These are phyloP conservation scores for Dendroctonus ponderosae DNA, from an alignment of 1,140 invertebrate genomes.

Conservation along the genomic window DNA sequence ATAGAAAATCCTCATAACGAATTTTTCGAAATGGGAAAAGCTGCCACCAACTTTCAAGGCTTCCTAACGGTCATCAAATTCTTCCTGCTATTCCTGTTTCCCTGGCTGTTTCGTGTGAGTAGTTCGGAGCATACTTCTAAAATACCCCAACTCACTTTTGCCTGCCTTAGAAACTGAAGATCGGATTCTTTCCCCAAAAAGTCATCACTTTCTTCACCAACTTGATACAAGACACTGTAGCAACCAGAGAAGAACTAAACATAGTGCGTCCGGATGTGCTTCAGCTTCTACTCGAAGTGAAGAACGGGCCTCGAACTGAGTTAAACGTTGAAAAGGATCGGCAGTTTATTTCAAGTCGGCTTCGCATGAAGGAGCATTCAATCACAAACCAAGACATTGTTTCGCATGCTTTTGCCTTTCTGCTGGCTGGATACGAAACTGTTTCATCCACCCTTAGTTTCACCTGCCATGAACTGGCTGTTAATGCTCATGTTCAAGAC, in stretches of 20 bases:
- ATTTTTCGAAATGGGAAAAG: slow-evolving; percentile 53
- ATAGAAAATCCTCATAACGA: slow-evolving; percentile 53
- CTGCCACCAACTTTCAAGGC: slow-evolving; percentile 36
- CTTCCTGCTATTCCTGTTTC: slow-evolving; percentile 10
- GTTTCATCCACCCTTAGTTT: slow-evolving; percentile 51
- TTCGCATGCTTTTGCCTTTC: slow-evolving; percentile 31
- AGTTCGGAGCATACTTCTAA: not conserved
- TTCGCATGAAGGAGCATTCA: not conserved
- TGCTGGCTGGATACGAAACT: slow-evolving; percentile 55
- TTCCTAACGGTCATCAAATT: slow-evolving; percentile 1
- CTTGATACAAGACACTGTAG: slow-evolving; percentile 42
- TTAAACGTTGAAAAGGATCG: not conserved
- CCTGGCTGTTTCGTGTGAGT: not conserved
- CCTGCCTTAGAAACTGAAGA: slow-evolving; percentile 6
- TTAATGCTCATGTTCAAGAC: slow-evolving; percentile 52
- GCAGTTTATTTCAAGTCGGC: not conserved
- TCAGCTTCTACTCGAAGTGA: slow-evolving; percentile 47
- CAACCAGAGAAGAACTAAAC: slow-evolving; percentile 43
- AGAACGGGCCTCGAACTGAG: slow-evolving; percentile 29
- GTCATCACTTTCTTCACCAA: slow-evolving; percentile 24
- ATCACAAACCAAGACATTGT: slow-evolving; percentile 51
- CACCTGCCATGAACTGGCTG: slow-evolving; percentile 53
- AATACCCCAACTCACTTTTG: too few species aligned
- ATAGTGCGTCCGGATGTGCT: slow-evolving; percentile 52
- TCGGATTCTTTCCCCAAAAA: slow-evolving; percentile 15